phyloP scores from a whole-genome alignment of 2,113 vertebrate genomes.

The Hydropotes inermis region DNA sequence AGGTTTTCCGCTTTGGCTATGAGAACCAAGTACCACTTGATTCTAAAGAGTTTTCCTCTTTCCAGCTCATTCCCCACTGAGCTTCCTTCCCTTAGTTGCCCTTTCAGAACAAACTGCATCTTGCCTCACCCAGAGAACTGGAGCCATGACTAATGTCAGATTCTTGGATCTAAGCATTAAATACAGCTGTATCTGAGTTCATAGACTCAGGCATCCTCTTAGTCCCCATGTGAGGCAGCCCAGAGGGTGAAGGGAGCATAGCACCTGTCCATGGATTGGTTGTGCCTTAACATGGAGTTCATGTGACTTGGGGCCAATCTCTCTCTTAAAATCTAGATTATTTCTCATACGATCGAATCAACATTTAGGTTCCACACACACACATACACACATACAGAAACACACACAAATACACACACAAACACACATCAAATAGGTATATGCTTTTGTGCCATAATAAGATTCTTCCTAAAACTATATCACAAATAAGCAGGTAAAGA shows the following conservation, averaged over 20 bases:
- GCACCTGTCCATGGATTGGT: too few relatives aligned
- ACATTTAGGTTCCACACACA: background rate
- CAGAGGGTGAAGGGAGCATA: background rate
- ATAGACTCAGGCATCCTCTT: background rate
- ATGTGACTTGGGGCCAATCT: background rate
- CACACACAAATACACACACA: background rate
- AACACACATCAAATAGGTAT: background rate
- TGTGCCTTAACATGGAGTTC: background rate
- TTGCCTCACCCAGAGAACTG: background rate
- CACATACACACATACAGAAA: background rate
- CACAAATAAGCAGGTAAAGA: background rate
- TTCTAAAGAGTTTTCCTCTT: conserved; percentile 2
- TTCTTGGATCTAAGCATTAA: background rate
- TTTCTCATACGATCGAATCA: background rate
- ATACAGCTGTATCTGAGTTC: background rate
- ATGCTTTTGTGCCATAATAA: background rate
- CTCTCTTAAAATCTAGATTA: background rate
- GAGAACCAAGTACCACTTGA: background rate
- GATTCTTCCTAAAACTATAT: background rate
- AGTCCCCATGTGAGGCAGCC: background rate
- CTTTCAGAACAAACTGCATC: conserved; percentile 18
- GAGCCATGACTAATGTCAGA: background rate
- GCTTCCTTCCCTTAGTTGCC: background rate
- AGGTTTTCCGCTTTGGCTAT: background rate
- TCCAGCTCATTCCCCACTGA: background rate